Conservation (phyloP, 2,113 vertebrate species). For the Spilogale gracilis region DNA sequence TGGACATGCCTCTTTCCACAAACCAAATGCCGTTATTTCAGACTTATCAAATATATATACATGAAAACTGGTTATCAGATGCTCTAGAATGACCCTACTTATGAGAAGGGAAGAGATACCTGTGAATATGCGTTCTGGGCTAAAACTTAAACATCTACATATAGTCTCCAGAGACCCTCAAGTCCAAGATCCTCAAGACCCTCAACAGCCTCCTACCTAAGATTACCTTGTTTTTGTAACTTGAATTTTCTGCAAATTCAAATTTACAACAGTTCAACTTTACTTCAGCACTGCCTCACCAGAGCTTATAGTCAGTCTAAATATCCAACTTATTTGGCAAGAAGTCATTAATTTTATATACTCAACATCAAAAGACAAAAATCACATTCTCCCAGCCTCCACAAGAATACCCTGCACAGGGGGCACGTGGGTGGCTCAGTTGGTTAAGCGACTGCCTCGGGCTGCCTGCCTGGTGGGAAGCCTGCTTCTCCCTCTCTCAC, state of each 20-base stretch:
- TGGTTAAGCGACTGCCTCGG: no score
- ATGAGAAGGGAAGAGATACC: not conserved
- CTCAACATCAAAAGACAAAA: slow-evolving; percentile 14
- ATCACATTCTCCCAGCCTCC: not conserved
- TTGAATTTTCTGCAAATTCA: not conserved
- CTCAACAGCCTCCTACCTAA: not conserved
- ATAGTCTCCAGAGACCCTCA: not conserved
- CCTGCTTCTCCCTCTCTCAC: no score
- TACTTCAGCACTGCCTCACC: not conserved
- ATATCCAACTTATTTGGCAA: not conserved
- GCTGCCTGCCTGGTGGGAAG: no score
- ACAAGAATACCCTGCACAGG: not conserved
- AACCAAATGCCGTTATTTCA: not conserved
- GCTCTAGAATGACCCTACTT: not conserved
- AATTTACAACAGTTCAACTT: slow-evolving; percentile 1
- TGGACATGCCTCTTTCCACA: not conserved
- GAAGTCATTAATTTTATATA: not conserved
- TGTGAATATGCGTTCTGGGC: not conserved
- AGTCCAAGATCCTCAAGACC: no score
- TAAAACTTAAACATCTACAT: not conserved
- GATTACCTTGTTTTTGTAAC: not conserved
- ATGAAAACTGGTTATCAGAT: not conserved
- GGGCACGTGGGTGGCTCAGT: no score
- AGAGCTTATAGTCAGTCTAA: not conserved
- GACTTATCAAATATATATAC: not conserved